Conservation (phyloP, 1,140 invertebrate species). For the Chymomyza costata region DNA sequence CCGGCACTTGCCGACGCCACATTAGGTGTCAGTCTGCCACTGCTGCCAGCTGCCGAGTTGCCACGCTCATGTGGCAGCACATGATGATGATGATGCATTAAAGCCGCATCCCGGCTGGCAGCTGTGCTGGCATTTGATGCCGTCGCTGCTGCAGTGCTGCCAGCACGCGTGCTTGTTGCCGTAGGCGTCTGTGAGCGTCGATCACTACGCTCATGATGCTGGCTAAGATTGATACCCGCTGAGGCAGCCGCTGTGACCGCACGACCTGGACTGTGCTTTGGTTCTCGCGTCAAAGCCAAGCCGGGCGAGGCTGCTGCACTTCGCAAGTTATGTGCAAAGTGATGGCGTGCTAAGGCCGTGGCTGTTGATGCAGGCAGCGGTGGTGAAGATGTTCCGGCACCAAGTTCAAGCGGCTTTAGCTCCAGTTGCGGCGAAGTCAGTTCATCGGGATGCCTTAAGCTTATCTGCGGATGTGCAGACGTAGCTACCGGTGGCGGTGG, state of each 20-base stretch:
- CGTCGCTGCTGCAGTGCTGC: slow-evolving; percentile 23
- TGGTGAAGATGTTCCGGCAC: slow-evolving; percentile 38
- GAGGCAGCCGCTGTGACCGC: slow-evolving; percentile 1
- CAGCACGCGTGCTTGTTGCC: slow-evolving; percentile 47
- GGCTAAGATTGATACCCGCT: slow-evolving; percentile 41
- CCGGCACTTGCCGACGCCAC: slow-evolving; percentile 11
- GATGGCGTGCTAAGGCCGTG: slow-evolving; percentile 42
- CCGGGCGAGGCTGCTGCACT: slow-evolving; percentile 23
- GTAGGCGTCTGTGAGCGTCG: slow-evolving; percentile 54
- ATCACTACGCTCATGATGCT: slow-evolving; percentile 50
- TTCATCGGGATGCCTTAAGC: slow-evolving; percentile 59
- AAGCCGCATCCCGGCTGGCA: not conserved
- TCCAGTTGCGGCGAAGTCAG: slow-evolving; percentile 61
- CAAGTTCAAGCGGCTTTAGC: slow-evolving; percentile 51
- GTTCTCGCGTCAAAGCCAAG: slow-evolving; percentile 1
- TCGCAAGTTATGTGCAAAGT: slow-evolving; percentile 47
- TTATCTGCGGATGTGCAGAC: slow-evolving; percentile 51
- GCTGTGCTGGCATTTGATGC: no score
- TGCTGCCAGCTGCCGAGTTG: not conserved
- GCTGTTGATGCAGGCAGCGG: slow-evolving; percentile 44
- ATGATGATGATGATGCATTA: slow-evolving; percentile 20
- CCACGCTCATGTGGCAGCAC: slow-evolving; percentile 23
- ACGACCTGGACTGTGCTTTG: slow-evolving; percentile 61
- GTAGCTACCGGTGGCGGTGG: slow-evolving; percentile 11
- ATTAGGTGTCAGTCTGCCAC: slow-evolving; percentile 41